Evolutionary conservation across 2,797 vertebrate species (phyloP), one percentile per base, ranked within the genome.

Genomic region (Hylomyscus alleni): DNA sequence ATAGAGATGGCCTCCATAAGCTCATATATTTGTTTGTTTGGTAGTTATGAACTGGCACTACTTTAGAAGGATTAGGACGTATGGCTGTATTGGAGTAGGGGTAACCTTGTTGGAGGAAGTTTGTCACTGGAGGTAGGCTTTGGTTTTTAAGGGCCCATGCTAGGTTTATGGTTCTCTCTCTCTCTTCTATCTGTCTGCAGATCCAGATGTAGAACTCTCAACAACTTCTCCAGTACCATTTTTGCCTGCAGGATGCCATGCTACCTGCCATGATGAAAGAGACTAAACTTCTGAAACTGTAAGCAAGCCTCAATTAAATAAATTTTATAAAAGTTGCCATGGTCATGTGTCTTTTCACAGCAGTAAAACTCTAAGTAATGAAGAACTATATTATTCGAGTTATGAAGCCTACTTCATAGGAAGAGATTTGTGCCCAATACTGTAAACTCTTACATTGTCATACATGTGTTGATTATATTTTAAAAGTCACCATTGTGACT

Each of bases 401-500:
- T 31, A 60, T 24, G 50, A 77, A 29, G 26, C 6, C 26, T 13
- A 76, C 22, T 24, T 20, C 72, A 75, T 44, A 75, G 73, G 24
- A 75, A 12, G 24, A 2, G 24, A 75, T 40, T 37, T 3, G 40
- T 40, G 69, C 19, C 69, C 19, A 20, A 13, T 2, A 75, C 10
- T 44, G 37, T 40, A 75, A 75, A 75, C 20, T 52, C 10, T 52
- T 54, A 8, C 15, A 84, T 20, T 72, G 24, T 29, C 80, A 81
- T 69, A 89, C 54, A 60, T 82, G 52, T 2, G 0, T 72, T 20
- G 44, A 15, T 91, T n/a, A 54, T 94, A 88, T 73, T 90, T 72
- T 92, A 85, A 89, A 58, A 89, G 56, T 58, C 37, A 90, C 85
- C 95, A 52, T 31, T 88, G 52, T 4, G 58, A 76, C 58, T 54